These are phyloP conservation scores for Colostygia pectinataria DNA, from an alignment of 2,888 invertebrate species.

Conservation along the genomic window DNA sequence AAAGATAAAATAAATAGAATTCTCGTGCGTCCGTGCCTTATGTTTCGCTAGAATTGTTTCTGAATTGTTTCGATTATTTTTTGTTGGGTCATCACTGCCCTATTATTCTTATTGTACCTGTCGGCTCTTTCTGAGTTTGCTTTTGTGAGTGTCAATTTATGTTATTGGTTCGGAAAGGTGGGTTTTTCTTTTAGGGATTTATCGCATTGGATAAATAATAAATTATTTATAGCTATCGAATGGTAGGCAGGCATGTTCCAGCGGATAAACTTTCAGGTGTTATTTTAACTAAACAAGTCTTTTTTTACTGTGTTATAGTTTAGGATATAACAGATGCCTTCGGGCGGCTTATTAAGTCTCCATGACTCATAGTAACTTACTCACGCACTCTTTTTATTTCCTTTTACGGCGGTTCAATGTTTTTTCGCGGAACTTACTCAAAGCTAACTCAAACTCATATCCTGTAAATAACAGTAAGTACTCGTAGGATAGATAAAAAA, in stretches of 20 bases:
- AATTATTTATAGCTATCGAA: constrained; percentile 16
- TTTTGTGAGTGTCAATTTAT: constrained; percentile 39
- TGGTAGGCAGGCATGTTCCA: background rate
- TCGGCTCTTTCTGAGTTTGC: constrained; percentile 31
- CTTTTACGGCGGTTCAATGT: too few species aligned
- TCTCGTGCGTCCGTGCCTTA: constrained; percentile 29
- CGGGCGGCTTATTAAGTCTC: too few species aligned
- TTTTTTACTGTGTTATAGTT: too few species aligned
- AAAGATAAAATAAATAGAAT: constrained; percentile 38
- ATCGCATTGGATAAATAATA: constrained; percentile 18
- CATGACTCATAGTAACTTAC: too few species aligned
- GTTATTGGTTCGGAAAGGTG: constrained; percentile 36
- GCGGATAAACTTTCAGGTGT: background rate
- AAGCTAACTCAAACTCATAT: too few species aligned
- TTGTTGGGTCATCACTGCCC: constrained; percentile 33
- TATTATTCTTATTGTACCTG: constrained; percentile 38
- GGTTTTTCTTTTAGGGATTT: constrained; percentile 21
- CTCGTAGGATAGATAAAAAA: too few species aligned
- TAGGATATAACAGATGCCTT: too few species aligned
- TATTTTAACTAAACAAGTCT: too few species aligned
- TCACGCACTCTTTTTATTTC: too few species aligned
- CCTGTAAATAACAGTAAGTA: too few species aligned
- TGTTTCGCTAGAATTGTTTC: constrained; percentile 26
- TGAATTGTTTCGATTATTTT: constrained; percentile 29
- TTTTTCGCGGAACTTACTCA: too few species aligned